Evolutionary conservation across 2,888 invertebrate species (phyloP), one percentile per base, ranked within the genome.

Genomic region (Theodoxus fluviatilis): DNA sequence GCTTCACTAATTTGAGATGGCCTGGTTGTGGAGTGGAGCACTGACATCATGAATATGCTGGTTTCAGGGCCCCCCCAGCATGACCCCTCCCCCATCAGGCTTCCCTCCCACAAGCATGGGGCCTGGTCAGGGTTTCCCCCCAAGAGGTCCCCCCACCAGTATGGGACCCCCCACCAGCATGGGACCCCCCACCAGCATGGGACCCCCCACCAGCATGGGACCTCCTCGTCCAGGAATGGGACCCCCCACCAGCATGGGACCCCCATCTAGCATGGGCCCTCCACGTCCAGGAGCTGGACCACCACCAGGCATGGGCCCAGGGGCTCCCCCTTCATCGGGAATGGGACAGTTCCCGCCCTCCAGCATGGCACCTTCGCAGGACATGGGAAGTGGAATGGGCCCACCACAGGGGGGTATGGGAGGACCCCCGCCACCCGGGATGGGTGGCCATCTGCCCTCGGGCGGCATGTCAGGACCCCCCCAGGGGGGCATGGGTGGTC

Each of bases 331-430:
- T 18, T 52, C 66, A 35, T 37, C 55, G n/a, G 43, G 66, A 28
- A 57, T 65, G 43, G 70, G 47, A n/a, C 65, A 59, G 4, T 25
- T 40, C 35, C 59, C 59, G 31, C 69, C 69, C 22, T 68, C 47
- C 52, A 70, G 72, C 35, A 71, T 74, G 68, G 72, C 68, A 0
- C 68, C 64, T 28, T 68, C 71, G 3, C 38, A 22, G 40, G 49
- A 66, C 22, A 68, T 71, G 15, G 47, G 59, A 4, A 64, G 31
- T 65, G 59, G 65, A 37, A 64, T 67, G 22, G 70, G 49, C 33
- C 69, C 72, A n/a, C 75, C 69, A 64, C 38, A 66, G 38, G 35
- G 6, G n/a, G 67, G 71, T 63, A 73, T 75, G 73, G 68, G 67
- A 35, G 57, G 52, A 1, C 66, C 65, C 9, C 65, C 65, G 15